Conservation (phyloP, 2,113 vertebrate genomes). For the Callorhinus ursinus region DNA sequence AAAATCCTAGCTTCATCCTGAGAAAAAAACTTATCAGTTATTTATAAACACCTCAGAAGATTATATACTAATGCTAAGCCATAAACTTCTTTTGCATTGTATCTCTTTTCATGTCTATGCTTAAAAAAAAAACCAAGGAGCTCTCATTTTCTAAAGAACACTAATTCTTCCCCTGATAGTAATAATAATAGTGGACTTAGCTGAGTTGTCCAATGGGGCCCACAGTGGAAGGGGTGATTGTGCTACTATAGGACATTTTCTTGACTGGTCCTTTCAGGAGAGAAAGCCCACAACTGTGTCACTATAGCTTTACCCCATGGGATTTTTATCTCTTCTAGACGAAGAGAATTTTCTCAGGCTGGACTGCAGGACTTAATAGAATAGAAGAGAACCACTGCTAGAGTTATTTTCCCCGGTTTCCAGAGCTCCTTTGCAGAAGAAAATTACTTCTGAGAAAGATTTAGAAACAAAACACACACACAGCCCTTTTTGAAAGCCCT, state of each 20-base stretch:
- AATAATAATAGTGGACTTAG: neutral
- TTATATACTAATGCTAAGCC: neutral
- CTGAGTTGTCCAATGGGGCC: neutral
- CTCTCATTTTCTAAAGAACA: neutral
- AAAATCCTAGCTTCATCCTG: neutral
- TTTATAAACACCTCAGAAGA: neutral
- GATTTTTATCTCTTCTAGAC: neutral
- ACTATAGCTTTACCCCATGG: neutral
- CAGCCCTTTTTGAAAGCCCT: neutral
- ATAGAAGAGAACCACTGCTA: neutral
- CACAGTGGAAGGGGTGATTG: neutral
- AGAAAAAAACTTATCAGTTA: neutral
- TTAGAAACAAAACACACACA: neutral
- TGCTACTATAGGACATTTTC: neutral
- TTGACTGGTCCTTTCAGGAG: neutral
- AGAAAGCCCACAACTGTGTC: neutral
- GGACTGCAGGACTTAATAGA: neutral
- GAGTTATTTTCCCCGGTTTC: neutral
- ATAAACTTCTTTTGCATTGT: neutral
- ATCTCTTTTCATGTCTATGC: neutral
- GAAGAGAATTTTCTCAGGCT: neutral
- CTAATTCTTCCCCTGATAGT: neutral
- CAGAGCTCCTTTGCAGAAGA: conserved; percentile 6
- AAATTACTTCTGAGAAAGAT: neutral
- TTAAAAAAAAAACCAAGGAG: neutral